These are phyloP conservation scores for Galeruca laticollis DNA, from an alignment of 2,888 invertebrate species.

Conservation along the genomic window DNA sequence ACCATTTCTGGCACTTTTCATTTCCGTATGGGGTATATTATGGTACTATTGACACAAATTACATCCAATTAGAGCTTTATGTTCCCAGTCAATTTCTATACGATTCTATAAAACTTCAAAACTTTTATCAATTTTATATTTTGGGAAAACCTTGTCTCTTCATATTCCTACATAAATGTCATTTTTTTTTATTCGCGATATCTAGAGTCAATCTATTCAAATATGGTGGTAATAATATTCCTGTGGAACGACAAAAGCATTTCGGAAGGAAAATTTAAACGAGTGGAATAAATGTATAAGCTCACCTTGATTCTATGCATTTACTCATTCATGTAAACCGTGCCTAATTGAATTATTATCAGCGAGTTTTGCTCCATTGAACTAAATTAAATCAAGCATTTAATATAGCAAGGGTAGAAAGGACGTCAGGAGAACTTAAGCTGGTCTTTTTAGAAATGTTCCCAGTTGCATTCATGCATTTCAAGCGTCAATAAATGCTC, in stretches of 20 bases:
- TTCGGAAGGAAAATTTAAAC: background rate
- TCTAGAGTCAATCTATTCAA: background rate
- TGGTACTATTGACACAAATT: too few species aligned
- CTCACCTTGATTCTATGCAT: conserved; percentile 36
- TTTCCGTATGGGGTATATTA: too few species aligned
- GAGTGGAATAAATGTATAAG: conserved; percentile 30
- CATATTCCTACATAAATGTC: too few species aligned
- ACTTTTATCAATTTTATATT: too few species aligned
- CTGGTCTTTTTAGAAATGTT: conserved; percentile 1
- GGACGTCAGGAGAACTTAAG: conserved; percentile 11
- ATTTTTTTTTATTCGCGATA: background rate
- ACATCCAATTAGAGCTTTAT: too few species aligned
- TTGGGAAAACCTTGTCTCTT: too few species aligned
- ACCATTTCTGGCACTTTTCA: too few species aligned
- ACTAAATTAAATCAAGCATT: conserved; percentile 35
- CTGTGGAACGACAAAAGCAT: background rate
- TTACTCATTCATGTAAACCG: conserved; percentile 33
- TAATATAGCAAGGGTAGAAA: conserved; percentile 29
- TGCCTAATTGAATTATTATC: conserved; percentile 40
- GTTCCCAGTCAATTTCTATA: too few species aligned
- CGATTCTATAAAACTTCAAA: too few species aligned
- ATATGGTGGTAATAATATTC: background rate
- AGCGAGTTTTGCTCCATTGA: conserved; percentile 33
- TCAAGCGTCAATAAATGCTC: conserved; percentile 1
- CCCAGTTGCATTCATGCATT: conserved; percentile 17